phyloP scores from a whole-genome alignment of 2,888 invertebrate species.

The Eupithecia pulchellata region DNA sequence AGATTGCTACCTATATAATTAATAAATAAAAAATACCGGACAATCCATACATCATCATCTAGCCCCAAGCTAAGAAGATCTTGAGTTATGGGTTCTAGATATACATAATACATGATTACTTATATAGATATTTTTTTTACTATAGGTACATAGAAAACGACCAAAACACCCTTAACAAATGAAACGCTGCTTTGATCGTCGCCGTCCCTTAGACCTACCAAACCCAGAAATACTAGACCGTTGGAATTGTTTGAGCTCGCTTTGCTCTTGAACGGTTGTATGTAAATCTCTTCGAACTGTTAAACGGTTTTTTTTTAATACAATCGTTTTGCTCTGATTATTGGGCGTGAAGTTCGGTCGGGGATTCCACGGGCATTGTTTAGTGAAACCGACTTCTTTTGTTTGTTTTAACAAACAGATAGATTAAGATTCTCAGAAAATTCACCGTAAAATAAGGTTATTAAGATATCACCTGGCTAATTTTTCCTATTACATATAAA shows the following conservation, averaged over 20 bases:
- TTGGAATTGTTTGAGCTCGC: conserved; percentile 40
- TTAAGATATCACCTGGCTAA: not conserved
- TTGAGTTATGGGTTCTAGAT: too few relatives aligned
- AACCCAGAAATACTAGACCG: conserved; percentile 32
- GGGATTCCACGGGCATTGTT: conserved; percentile 49
- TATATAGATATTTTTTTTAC: too few relatives aligned
- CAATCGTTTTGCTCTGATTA: conserved; percentile 74
- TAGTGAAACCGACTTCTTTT: conserved; percentile 17
- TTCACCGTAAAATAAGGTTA: not conserved
- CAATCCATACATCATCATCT: too few relatives aligned
- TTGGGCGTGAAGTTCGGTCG: conserved; percentile 70
- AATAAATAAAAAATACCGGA: too few relatives aligned
- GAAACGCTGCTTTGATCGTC: conserved; percentile 13
- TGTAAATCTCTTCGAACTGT: conserved; percentile 69
- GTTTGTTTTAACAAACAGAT: conserved; percentile 18
- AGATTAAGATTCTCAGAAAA: not conserved
- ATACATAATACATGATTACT: too few relatives aligned
- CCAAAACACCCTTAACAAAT: not conserved
- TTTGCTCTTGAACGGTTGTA: conserved; percentile 60
- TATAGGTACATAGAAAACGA: not conserved
- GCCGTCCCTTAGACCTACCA: conserved; percentile 8
- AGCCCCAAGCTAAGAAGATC: too few relatives aligned
- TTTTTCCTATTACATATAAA: not conserved
- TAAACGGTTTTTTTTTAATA: conserved; percentile 66
- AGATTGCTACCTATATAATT: too few relatives aligned